Conservation (phyloP, 92 coral and sea anemone species). For the Meandrina meandrites region DNA sequence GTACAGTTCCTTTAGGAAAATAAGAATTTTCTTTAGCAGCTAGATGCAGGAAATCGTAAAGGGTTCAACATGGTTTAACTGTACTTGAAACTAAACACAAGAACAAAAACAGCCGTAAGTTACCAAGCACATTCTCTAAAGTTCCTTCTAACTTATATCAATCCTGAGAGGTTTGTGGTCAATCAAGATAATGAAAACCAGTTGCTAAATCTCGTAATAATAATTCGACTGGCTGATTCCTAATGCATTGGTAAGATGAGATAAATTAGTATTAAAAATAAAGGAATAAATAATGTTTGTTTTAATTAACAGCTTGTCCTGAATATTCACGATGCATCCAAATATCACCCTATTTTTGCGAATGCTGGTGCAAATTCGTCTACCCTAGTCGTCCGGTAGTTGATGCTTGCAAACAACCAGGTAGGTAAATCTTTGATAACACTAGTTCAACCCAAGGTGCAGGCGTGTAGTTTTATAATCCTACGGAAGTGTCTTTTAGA, state of each 20-base stretch:
- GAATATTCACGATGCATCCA: not conserved
- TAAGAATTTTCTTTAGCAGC: not conserved
- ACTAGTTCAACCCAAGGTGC: not conserved
- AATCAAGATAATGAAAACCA: no score
- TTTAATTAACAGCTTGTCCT: conserved; percentile 1
- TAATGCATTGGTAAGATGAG: no score
- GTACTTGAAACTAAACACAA: no score
- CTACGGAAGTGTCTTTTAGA: no score
- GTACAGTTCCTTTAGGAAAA: not conserved
- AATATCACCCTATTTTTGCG: not conserved
- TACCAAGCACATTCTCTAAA: no score
- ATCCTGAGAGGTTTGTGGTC: no score
- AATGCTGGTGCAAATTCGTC: conserved; percentile 11
- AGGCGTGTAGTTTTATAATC: no score
- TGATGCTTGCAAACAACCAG: not conserved
- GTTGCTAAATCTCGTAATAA: no score
- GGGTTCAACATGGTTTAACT: not conserved
- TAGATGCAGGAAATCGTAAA: not conserved
- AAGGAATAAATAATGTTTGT: not conserved
- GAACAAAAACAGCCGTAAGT: no score
- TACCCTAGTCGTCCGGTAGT: not conserved
- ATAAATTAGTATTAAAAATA: no score
- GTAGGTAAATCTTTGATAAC: not conserved
- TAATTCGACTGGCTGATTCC: no score
- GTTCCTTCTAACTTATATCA: no score